Evolutionary conservation across 1,140 invertebrate species (phyloP), one percentile per base, ranked within the genome.

Genomic region (Diprion similis): DNA sequence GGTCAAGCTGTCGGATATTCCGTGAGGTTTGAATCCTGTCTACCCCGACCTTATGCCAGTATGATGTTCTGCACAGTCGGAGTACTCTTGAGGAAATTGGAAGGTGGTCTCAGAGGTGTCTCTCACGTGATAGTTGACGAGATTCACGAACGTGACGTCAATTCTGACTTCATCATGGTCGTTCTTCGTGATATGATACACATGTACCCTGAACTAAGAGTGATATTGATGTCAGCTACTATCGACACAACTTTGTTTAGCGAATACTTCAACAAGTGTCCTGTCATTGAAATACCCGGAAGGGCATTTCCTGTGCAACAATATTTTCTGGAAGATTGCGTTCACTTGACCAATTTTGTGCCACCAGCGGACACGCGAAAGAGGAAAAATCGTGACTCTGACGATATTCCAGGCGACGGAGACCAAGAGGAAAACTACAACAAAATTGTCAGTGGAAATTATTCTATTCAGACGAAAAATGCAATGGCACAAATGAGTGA

Each of bases 141-240:
- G 90, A 97, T 99, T 75, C 98, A 99, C 82, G 98, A 99, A 85
- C 89, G 98, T 64, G 98, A 99, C 86, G 95, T 98, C 0, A 98
- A 99, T 85, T 96, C 95, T 46, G 98, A 99, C 85, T 99, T 99
- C 81, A 92, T 99, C 8, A 91, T 99, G 87, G 97, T 98, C 66
- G 92, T 98, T 0, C 88, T 99, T 0, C 89, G 96, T 37, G 97
- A 99, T 83, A 97, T 98, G 92, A 92, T 99, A 1, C 93, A 94
- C 73, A 93, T 93, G 0, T 97, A 97, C 84, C 95, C 95, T 0
- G 95, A 98, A 80, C 83, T 99, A 13, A 91, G 96, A 73, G 91
- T 99, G 8, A 96, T 99, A 79, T 90, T 99, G 19, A 99, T 99
- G 98, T 99, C 97, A 8, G 98, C 98, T 7, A 98, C 98, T 0